A percentile compares a stretch with the other conserved stretches of the same genome.
phyloP scores from a whole-genome alignment of 2,888 invertebrate genomes.

The Eupithecia subumbrata region DNA sequence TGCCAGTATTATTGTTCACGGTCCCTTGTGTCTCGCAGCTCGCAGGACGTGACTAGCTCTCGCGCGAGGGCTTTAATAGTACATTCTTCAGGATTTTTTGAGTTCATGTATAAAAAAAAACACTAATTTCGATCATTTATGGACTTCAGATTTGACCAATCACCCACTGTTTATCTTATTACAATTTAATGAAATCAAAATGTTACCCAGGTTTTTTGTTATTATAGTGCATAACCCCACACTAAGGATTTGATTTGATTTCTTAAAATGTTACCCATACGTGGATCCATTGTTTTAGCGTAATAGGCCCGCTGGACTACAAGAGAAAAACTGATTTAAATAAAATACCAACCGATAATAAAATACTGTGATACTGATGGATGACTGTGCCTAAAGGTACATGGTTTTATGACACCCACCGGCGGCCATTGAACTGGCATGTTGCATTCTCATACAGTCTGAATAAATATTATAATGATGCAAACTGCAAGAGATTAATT shows the following conservation, averaged over 20 bases:
- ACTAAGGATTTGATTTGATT: too few species aligned
- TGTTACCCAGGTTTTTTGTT: too few species aligned
- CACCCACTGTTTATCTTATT: neutral
- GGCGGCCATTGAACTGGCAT: constrained; percentile 19
- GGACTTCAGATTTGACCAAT: neutral
- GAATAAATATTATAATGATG: constrained; percentile 10
- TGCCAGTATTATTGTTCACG: neutral
- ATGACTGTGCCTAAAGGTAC: constrained; percentile 15
- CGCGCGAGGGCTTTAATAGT: too few species aligned
- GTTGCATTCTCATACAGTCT: constrained; percentile 16
- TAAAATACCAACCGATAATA: neutral
- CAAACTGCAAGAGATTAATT: constrained; percentile 14
- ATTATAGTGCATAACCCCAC: too few species aligned
- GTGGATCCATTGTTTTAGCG: neutral
- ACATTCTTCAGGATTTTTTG: neutral
- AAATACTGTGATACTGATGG: neutral
- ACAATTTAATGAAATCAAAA: neutral
- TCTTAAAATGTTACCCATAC: neutral
- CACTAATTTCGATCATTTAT: neutral
- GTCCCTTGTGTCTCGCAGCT: neutral
- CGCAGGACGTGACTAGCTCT: neutral
- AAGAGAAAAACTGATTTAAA: neutral
- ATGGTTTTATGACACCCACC: constrained; percentile 3
- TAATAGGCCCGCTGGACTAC: neutral
- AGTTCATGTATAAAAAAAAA: neutral